A percentile compares a stretch with the other conserved stretches of the same genome.
phyloP scores from a whole-genome alignment of 1,140 invertebrate species.

The Heliconius hermathena region DNA sequence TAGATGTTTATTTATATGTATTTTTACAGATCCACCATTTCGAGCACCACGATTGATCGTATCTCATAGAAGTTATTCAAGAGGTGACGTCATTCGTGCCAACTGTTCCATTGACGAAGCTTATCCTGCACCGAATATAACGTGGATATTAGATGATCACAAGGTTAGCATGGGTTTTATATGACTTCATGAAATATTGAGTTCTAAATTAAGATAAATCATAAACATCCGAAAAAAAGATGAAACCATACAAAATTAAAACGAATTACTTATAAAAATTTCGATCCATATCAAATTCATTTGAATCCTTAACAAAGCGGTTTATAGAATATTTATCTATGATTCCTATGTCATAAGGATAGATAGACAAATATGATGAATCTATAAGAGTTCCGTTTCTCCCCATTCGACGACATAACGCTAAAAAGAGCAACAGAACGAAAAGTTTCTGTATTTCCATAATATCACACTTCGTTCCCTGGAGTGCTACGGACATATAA shows the following conservation, averaged over 20 bases:
- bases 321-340: no score
- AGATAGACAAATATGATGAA: no score
- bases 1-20: background rate
- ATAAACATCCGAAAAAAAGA: background rate
- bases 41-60: constrained; percentile 63
- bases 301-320: background rate
- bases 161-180: constrained; percentile 73
- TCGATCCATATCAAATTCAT: background rate
- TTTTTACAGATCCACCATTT: constrained; percentile 65
- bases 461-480: constrained; percentile 25
- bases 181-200: no score
- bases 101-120: constrained; percentile 87
- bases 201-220: background rate
- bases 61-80: constrained; percentile 84
- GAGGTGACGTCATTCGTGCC: constrained; percentile 85
- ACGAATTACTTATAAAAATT: background rate
- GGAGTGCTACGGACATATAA: constrained; percentile 27
- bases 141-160: constrained; percentile 87
- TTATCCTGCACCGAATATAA: constrained; percentile 86
- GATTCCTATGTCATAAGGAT: no score
- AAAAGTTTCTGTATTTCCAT: constrained; percentile 23
- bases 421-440: background rate
- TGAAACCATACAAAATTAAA: background rate
- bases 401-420: background rate
- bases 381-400: no score